Evolutionary conservation across 1,140 invertebrate genomes (phyloP), one percentile per base, ranked within the genome.

Genomic region (Phymastichus coffea): DNA sequence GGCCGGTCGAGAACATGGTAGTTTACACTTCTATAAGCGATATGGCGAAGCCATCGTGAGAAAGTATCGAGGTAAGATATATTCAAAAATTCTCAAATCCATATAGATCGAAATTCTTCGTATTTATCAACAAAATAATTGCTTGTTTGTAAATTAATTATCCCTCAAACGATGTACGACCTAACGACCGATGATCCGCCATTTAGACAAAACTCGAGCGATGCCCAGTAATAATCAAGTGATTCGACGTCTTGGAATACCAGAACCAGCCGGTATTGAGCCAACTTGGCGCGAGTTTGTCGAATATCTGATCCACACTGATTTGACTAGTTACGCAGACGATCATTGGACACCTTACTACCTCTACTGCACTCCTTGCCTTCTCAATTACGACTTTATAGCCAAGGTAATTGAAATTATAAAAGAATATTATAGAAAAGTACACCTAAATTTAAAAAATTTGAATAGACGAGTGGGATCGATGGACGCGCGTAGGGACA

Each of bases 281-380:
- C 82, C 83, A 2, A 85, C 80, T 0, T 88, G 87, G 68, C 57
- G 68, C 7, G 86, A 88, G 68, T 88, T 87, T 69, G 80, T 86
- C 3, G 64, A 69, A 37, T 76, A 76, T 30, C 22, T 76, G 23
- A 71, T 74, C 28, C 25, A 76, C n/a, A 71, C 68, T 3, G 73
- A 80, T 58, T 57, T 80, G 9, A 67, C 65, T 0, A 73, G 41
- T 41, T 77, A 78, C 44, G 68, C 66, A 40, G 85, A 82, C 57
- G 80, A 82, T 63, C 81, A 82, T 57, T 83, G 80, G 81, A 73
- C 72, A 60, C 81, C 81, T 0, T 78, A 79, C 62, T 77, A 77
- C 62, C 58, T 78, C 4, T 74, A 74, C 56, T 81, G 81, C 55
- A 70, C 75, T 0, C 78, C 80, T 4, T 82, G 80, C 47, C 53